Evolutionary conservation across 2,888 invertebrate species (phyloP), one percentile per base, ranked within the genome.

Genomic region (Leptinotarsa haldemani): DNA sequence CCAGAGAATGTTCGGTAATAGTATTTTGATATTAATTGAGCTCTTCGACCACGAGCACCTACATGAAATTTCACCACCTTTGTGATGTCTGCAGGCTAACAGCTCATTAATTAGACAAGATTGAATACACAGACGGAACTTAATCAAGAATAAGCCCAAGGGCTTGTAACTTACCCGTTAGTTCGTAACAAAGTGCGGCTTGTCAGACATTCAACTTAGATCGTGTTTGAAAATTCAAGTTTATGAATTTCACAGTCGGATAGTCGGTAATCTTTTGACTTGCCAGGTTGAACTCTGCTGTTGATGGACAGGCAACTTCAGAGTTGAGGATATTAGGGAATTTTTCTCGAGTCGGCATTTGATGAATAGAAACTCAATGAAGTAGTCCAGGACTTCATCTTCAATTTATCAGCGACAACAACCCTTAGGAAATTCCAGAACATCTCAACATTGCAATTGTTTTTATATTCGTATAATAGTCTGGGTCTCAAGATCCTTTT

Each of bases 81-180:
- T n/a, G 30, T 20, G 68, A 68, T 56, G 46, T 56, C 68, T 68
- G 56, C 56, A 20, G 20, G 56, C 68, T 68, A 56, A 68, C 56
- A 68, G 68, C 46, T 56, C 56, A 68, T 68, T 68, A 68, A 68
- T 68, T 68, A 46, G 56, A 56, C 56, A 68, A 58, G 58, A 53
- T 68, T 68, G 52, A 68, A 68, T 68, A 68, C 52, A 68, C 68
- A 68, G 56, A 58, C 68, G 56, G 30, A 58, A 58, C 56, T 56
- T 68, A 68, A 68, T 68, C 68, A 56, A 20, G 68, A 68, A 68
- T 61, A n/a, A 61, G 61, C 61, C 61, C n/a, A 0, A 18, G 30
- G 61, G 61, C n/a, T 12, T 7, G n/a, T 40, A 61, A 61, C 30
- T 61, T n/a, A 25, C 2, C 61, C 40, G 61, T 25, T 30, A 61